Base-by-base conservation (phyloP, 2,888 invertebrate species). In the Scaptomyza polygonia region DNA sequence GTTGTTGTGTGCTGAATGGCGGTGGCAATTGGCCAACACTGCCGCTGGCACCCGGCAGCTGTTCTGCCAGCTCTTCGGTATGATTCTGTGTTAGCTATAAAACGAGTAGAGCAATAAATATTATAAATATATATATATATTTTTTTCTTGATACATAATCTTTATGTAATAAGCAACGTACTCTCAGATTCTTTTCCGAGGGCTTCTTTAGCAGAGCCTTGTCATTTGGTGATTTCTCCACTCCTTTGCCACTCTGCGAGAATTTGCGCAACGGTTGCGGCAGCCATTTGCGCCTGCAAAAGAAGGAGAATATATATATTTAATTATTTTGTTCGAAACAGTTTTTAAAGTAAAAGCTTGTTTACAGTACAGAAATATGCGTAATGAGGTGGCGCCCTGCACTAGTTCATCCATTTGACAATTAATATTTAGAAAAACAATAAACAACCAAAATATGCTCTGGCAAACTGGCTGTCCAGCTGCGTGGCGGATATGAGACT, bases 211-310 rank as follows among this genome's bases (percentile, higher is more conserved):
- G 95, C 79, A 96, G 93, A 43, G 94, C 93, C 51, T 93, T 94
- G 89, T 92, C 93, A 72, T 91, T 86, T 29, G 93, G 90, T 7
- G 93, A 91, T 89, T 97, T 97, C 89, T 97, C 96, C 72, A 95
- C 95, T n/a, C n/a, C n/a, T 92, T 97, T 97, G 81, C 39, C 39
- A 6, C 96, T 96, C 91, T 97, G 97, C 79, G 97, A 97, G 79
- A 96, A 93, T 92, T 98, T 98, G 79, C 97, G 94, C 66, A 98
- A 94, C 52, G 96, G 94, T 91, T 95, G 97, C 69, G 97, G 96
- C 91, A 98, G 93, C 96, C 98, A 97, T 94, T 97, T 97, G 90
- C 96, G 94, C 92, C 96, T 96, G 92, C 12, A 77, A 86, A 25
- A 2, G 21, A 63, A 67, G 8, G 5, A 39, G 18, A 0, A n/a